Conservation (phyloP, 1,140 invertebrate genomes). For the Charaxes varanes region DNA sequence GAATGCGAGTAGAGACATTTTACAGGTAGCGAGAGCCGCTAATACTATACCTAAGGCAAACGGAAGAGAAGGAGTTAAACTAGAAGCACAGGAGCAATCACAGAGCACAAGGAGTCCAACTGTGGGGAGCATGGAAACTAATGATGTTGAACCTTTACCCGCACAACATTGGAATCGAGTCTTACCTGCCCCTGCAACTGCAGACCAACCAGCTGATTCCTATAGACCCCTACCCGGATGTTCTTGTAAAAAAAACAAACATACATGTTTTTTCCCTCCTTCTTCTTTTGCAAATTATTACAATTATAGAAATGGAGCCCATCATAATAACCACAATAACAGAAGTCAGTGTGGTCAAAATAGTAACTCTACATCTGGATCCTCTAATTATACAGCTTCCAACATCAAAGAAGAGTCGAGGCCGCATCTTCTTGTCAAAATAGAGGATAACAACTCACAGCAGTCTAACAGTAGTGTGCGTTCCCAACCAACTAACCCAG, state of each 20-base stretch:
- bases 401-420: conserved; percentile 51
- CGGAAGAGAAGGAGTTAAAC: conserved; percentile 40
- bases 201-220: conserved; percentile 12
- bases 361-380: conserved; percentile 9
- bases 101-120: conserved; percentile 16
- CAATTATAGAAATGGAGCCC: conserved; percentile 28
- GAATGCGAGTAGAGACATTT: no score
- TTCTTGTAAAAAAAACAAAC: conserved; percentile 23
- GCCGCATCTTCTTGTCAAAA: conserved; percentile 26
- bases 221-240: conserved; percentile 18
- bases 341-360: conserved; percentile 19
- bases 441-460: conserved; percentile 22
- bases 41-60: conserved; percentile 7
- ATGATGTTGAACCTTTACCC: background rate
- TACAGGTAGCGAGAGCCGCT: no score
- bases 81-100: conserved; percentile 34
- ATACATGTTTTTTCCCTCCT: conserved; percentile 18
- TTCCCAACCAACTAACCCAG: conserved; percentile 6
- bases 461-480: conserved; percentile 11
- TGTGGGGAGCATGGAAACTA: background rate
- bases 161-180: conserved; percentile 1
- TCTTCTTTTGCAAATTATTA: conserved; percentile 22
- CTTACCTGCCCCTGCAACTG: conserved; percentile 2
- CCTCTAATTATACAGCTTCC: conserved; percentile 17
- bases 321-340: conserved; percentile 38